Evolutionary conservation across 2,888 invertebrate species (phyloP).

Genomic region (Monochamus alternatus): DNA sequence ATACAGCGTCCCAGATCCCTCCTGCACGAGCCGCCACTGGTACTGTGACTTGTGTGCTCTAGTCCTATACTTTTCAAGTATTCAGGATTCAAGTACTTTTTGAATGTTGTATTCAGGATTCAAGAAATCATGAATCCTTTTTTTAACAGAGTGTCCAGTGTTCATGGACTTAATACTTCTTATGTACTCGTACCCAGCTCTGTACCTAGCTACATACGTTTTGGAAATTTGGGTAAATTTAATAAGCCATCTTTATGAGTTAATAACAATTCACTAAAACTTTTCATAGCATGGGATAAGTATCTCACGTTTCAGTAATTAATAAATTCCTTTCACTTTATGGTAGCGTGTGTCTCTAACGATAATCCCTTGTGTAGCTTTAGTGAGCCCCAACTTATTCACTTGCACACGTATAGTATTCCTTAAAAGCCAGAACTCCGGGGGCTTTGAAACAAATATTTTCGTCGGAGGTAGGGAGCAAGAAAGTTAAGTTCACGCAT

Average conservation of each 20-base stretch:
- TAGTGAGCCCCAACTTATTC: conserved; percentile 33
- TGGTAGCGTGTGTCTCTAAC: conserved; percentile 15
- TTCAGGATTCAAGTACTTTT: too few relatives aligned
- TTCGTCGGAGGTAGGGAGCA: conserved; percentile 25
- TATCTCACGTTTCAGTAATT: conserved; percentile 23
- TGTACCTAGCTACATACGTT: too few relatives aligned
- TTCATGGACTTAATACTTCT: too few relatives aligned
- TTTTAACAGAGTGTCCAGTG: too few relatives aligned
- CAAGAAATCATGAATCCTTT: too few relatives aligned
- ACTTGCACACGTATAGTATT: conserved; percentile 29
- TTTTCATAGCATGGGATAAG: neutral
- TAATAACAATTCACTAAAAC: neutral
- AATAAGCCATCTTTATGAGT: neutral
- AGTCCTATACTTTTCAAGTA: too few relatives aligned
- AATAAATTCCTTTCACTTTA: conserved; percentile 29
- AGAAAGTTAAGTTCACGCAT: conserved; percentile 34
- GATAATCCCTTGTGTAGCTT: conserved; percentile 27
- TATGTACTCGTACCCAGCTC: too few relatives aligned
- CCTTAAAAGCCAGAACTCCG: conserved; percentile 13
- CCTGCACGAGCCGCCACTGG: too few relatives aligned
- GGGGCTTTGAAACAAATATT: conserved; percentile 33
- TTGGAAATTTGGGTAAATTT: too few relatives aligned
- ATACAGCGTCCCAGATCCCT: too few relatives aligned
- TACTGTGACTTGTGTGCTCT: too few relatives aligned
- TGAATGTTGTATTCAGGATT: too few relatives aligned